These are phyloP conservation scores for Maniola hyperantus DNA, from an alignment of 2,888 invertebrate species.

Conservation along the genomic window DNA sequence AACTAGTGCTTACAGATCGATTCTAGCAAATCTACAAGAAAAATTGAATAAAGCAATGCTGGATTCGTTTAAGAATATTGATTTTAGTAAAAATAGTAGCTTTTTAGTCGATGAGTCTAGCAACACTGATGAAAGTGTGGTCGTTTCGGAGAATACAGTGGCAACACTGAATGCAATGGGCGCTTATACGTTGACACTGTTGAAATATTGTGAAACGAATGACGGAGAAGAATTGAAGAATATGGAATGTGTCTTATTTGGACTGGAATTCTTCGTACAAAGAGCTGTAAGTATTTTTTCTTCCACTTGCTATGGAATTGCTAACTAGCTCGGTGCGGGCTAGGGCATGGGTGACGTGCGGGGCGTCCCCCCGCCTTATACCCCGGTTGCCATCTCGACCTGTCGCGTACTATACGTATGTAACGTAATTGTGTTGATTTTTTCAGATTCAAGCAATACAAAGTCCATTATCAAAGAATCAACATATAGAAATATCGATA, in stretches of 20 bases:
- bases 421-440: too few species aligned
- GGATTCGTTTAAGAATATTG: slow-evolving; percentile 64
- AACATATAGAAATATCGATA: slow-evolving; percentile 62
- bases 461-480: slow-evolving; percentile 54
- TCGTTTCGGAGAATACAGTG: slow-evolving; percentile 53
- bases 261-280: slow-evolving; percentile 64
- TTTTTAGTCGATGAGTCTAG: slow-evolving; percentile 44
- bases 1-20: slow-evolving; percentile 62
- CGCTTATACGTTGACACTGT: slow-evolving; percentile 67
- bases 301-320: too few species aligned
- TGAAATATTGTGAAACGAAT: slow-evolving; percentile 69
- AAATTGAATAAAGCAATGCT: slow-evolving; percentile 64
- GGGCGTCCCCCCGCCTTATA: too few species aligned
- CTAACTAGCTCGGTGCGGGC: too few species aligned
- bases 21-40: slow-evolving; percentile 71
- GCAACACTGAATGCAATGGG: slow-evolving; percentile 72
- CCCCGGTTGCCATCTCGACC: too few species aligned
- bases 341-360: too few species aligned
- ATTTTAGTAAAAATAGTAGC: slow-evolving; percentile 55
- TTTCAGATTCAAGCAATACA: slow-evolving; percentile 65
- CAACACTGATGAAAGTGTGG: slow-evolving; percentile 58
- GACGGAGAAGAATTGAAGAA: slow-evolving; percentile 62
- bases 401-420: too few species aligned
- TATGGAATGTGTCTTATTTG: slow-evolving; percentile 65
- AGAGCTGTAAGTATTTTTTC: slow-evolving; percentile 65